Conservation (phyloP, 2,888 invertebrate genomes). For the Amphipoea oculea region DNA sequence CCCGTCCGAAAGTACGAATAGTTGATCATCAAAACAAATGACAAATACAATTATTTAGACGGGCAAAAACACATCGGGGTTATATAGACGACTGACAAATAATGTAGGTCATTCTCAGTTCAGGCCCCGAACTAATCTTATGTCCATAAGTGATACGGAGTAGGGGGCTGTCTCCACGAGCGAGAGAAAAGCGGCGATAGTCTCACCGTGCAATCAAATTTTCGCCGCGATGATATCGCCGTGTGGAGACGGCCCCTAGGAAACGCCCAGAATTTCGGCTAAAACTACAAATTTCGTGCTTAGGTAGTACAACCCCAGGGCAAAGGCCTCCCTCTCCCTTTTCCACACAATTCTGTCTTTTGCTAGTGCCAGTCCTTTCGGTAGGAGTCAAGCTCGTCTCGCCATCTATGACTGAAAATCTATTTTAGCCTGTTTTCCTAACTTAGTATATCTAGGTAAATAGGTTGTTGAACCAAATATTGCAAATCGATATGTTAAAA, state of each 20-base stretch:
- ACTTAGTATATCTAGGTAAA: not conserved
- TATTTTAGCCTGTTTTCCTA: not conserved
- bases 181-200: too few relatives aligned
- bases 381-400: not conserved
- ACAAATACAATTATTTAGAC: not conserved
- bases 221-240: too few relatives aligned
- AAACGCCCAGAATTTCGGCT: too few relatives aligned
- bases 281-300: not conserved
- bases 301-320: not conserved
- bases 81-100: not conserved
- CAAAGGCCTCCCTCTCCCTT: not conserved
- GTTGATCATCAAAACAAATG: not conserved
- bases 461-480: constrained; percentile 9
- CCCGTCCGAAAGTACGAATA: not conserved
- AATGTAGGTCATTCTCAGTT: not conserved
- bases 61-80: not conserved
- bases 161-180: not conserved
- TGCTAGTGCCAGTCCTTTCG: not conserved
- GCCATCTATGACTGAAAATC: not conserved
- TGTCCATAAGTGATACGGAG: not conserved
- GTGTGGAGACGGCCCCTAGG: too few relatives aligned
- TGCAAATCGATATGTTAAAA: constrained; percentile 35
- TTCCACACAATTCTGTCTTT: not conserved
- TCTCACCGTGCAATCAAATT: too few relatives aligned
- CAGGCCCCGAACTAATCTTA: not conserved